Evolutionary conservation across 2,888 invertebrate species (phyloP).

Genomic region (Helleia helle): DNA sequence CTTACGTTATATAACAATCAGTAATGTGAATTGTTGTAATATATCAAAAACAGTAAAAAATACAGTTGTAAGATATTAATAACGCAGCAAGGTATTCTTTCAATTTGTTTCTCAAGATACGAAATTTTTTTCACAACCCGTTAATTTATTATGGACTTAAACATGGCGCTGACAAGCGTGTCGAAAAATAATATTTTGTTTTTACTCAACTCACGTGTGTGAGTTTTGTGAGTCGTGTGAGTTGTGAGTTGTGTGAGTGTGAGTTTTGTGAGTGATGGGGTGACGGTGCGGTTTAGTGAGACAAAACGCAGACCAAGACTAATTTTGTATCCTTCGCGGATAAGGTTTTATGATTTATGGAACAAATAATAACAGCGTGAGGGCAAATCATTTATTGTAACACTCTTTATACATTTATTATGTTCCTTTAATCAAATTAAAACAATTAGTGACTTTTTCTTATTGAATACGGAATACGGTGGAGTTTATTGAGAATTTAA

Average conservation of each 20-base stretch:
- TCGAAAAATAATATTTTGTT: constrained; percentile 57
- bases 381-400: not conserved
- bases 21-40: too few relatives aligned
- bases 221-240: constrained; percentile 46
- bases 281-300: constrained; percentile 37
- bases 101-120: constrained; percentile 13
- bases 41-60: too few relatives aligned
- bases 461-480: too few relatives aligned
- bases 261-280: constrained; percentile 48
- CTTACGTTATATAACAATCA: too few relatives aligned
- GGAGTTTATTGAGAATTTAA: too few relatives aligned
- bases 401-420: not conserved
- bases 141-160: constrained; percentile 46
- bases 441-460: too few relatives aligned
- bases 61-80: too few relatives aligned
- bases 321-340: constrained; percentile 11
- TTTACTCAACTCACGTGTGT: constrained; percentile 48
- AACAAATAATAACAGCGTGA: constrained; percentile 1
- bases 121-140: constrained; percentile 15
- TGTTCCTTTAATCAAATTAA: too few relatives aligned
- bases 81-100: too few relatives aligned
- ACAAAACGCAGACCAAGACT: constrained; percentile 17
- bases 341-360: not conserved
- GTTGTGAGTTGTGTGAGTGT: too few relatives aligned
- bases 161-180: constrained; percentile 55